Evolutionary conservation across 2,113 vertebrate species (phyloP).

Genomic region (Alligator mississippiensis): DNA sequence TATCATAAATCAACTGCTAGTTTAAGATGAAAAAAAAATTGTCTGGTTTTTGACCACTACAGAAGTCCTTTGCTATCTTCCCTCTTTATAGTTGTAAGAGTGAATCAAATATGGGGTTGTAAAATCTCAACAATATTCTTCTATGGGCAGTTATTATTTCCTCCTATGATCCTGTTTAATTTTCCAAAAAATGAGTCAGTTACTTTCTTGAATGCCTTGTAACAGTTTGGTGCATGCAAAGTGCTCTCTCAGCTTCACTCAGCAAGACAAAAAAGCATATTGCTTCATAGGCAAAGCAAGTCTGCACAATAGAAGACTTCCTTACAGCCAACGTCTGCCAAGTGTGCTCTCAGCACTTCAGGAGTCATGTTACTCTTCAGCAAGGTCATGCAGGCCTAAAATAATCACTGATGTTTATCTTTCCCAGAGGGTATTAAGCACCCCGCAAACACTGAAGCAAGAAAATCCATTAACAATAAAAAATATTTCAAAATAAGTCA

Average conservation of each 20-base stretch:
- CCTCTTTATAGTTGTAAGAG: neutral
- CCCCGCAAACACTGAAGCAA: slow-evolving; percentile 51
- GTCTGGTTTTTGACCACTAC: slow-evolving; percentile 9
- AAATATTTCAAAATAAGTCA: neutral
- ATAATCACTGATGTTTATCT: slow-evolving; percentile 61
- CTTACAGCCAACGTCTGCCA: slow-evolving; percentile 55
- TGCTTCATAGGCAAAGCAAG: slow-evolving; percentile 64
- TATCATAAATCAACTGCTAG: slow-evolving; percentile 37
- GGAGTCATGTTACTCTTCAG: slow-evolving; percentile 61
- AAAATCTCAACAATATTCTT: neutral
- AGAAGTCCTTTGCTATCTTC: neutral
- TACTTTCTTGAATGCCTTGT: slow-evolving; percentile 14
- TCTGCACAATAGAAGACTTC: slow-evolving; percentile 69
- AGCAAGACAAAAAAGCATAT: slow-evolving; percentile 45
- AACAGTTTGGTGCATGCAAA: slow-evolving; percentile 38
- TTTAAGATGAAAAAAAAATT: slow-evolving; percentile 38
- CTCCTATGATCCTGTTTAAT: slow-evolving; percentile 55
- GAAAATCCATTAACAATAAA: slow-evolving; percentile 26
- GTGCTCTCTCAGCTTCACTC: slow-evolving; percentile 38
- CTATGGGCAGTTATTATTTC: slow-evolving; percentile 44
- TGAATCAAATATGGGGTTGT: slow-evolving; percentile 32
- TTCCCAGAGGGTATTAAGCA: slow-evolving; percentile 62
- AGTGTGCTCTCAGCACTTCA: slow-evolving; percentile 43
- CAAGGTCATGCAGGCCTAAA: slow-evolving; percentile 59
- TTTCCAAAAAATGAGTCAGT: slow-evolving; percentile 69